Conservation (phyloP, 2,888 invertebrate species). For the Erebia epiphron region DNA sequence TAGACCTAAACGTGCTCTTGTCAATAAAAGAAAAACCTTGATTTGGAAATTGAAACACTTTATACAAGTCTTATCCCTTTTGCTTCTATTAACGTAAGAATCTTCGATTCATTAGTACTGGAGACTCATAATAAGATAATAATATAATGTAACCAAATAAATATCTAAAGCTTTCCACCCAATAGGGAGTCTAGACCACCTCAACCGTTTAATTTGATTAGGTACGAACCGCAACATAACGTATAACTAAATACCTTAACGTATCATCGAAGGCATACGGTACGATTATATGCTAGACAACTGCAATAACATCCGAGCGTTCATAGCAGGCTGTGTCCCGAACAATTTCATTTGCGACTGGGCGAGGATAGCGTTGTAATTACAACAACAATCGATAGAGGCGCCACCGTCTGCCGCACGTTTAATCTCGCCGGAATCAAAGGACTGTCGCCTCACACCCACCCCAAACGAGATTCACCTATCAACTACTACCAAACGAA, state of each 20-base stretch:
- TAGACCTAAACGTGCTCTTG: too few relatives aligned
- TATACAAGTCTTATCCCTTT: too few relatives aligned
- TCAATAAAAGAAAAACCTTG: too few relatives aligned
- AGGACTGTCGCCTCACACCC: slow-evolving; percentile 80
- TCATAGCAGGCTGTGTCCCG: slow-evolving; percentile 78
- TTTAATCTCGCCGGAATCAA: slow-evolving; percentile 82
- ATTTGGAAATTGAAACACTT: too few relatives aligned
- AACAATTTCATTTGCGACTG: slow-evolving; percentile 84
- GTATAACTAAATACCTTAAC: slow-evolving; percentile 19
- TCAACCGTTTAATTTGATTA: slow-evolving; percentile 35
- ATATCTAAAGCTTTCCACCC: slow-evolving; percentile 18
- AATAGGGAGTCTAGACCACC: slow-evolving; percentile 20
- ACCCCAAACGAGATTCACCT: slow-evolving; percentile 59
- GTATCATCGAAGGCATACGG: slow-evolving; percentile 34
- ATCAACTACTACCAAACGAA: slow-evolving; percentile 50
- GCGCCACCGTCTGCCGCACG: slow-evolving; percentile 83
- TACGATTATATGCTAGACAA: slow-evolving; percentile 49
- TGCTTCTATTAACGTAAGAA: too few relatives aligned
- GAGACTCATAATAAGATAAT: slow-evolving; percentile 1
- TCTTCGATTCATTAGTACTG: neutral
- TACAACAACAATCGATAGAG: slow-evolving; percentile 84
- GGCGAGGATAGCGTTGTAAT: slow-evolving; percentile 82
- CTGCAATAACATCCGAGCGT: slow-evolving; percentile 73
- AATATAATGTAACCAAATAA: neutral
- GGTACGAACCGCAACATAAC: slow-evolving; percentile 28